Evolutionary conservation across 2,797 vertebrate species (phyloP).

Genomic region (Valencia hispanica): DNA sequence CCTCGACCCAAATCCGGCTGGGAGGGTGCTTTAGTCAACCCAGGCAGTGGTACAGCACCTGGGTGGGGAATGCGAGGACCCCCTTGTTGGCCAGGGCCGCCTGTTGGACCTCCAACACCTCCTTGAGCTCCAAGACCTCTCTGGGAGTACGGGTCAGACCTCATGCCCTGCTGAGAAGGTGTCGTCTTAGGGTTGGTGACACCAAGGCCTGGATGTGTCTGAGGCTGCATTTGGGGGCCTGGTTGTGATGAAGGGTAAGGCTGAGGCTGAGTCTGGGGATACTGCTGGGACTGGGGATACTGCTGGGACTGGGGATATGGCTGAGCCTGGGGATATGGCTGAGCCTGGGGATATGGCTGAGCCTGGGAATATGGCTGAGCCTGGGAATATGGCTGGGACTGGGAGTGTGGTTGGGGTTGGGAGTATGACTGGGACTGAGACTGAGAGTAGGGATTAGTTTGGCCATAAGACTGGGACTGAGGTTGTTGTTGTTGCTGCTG

Average conservation of each 20-base stretch:
- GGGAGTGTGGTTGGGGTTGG: constrained; percentile 41
- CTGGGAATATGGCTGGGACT: constrained; percentile 56
- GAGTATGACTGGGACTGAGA: constrained; percentile 57
- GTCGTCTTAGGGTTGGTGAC: constrained; percentile 60
- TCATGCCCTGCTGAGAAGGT: constrained; percentile 69
- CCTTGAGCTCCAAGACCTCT: constrained; percentile 69
- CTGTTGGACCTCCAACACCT: constrained; percentile 51
- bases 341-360: constrained; percentile 60
- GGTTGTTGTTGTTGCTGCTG: constrained; percentile 36
- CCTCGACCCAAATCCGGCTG: constrained; percentile 86
- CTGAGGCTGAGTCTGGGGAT: constrained; percentile 58
- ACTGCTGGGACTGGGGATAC: constrained; percentile 58
- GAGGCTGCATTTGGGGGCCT: constrained; percentile 64
- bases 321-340: constrained; percentile 47
- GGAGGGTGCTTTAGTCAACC: constrained; percentile 84
- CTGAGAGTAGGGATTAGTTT: constrained; percentile 60
- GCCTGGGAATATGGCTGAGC: constrained; percentile 57
- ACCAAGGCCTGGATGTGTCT: constrained; percentile 65
- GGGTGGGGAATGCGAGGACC: constrained; percentile 82
- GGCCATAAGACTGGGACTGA: constrained; percentile 58
- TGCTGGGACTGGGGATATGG: constrained; percentile 63
- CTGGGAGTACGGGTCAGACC: constrained; percentile 68
- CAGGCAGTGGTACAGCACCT: constrained; percentile 79
- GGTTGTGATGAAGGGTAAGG: constrained; percentile 48
- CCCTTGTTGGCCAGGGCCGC: constrained; percentile 65